Conservation (phyloP, 2,113 vertebrate species). For the Spea bombifrons region DNA sequence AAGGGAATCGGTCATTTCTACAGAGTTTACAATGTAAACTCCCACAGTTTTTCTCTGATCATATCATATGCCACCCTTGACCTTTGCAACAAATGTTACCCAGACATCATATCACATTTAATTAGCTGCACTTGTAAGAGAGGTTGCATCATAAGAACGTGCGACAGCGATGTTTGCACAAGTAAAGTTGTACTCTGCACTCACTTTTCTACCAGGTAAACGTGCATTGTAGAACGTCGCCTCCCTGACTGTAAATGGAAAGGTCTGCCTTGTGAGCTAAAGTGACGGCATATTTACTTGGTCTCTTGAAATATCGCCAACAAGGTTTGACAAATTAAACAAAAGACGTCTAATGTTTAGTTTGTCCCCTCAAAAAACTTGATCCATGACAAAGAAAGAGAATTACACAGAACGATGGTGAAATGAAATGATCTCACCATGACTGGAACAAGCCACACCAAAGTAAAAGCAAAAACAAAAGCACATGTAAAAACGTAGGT, state of each 20-base stretch:
- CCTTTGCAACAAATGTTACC: background rate
- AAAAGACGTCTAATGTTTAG: slow-evolving; percentile 3
- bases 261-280: background rate
- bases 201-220: background rate
- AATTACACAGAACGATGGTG: slow-evolving; percentile 59
- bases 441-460: slow-evolving; percentile 66
- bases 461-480: slow-evolving; percentile 48
- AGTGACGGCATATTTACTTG: background rate
- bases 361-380: slow-evolving; percentile 34
- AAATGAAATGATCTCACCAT: slow-evolving; percentile 68
- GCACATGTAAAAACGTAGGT: slow-evolving; percentile 61
- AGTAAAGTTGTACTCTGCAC: background rate
- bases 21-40: no score
- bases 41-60: no score
- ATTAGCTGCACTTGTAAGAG: background rate
- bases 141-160: background rate
- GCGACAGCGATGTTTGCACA: background rate
- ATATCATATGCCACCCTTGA: background rate
- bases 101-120: background rate
- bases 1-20: no score
- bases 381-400: slow-evolving; percentile 26
- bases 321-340: slow-evolving; percentile 17
- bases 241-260: background rate
- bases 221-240: background rate
- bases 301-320: background rate